These are phyloP conservation scores for Dryomyza anilis DNA, from an alignment of 2,888 invertebrate species.

Conservation along the genomic window DNA sequence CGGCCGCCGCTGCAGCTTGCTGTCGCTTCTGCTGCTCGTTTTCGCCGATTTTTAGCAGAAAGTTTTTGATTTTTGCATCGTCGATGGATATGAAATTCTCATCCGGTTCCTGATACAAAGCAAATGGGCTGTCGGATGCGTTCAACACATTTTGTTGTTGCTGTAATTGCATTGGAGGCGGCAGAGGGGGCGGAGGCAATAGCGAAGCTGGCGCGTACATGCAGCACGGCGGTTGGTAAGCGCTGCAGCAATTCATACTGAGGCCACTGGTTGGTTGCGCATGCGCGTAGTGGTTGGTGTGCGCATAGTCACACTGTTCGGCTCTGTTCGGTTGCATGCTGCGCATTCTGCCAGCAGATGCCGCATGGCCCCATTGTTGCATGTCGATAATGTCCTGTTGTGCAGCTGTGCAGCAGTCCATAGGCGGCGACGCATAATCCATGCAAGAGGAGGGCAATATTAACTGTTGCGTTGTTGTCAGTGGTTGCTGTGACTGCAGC, in stretches of 20 bases:
- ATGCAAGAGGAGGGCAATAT: too few species aligned
- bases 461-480: slow-evolving; percentile 17
- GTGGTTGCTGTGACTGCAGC: slow-evolving; percentile 26
- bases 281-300: background rate
- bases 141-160: slow-evolving; percentile 9
- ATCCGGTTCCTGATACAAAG: slow-evolving; percentile 53
- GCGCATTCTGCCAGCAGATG: background rate
- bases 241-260: background rate
- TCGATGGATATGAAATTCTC: slow-evolving; percentile 60
- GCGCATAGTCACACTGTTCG: background rate
- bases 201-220: slow-evolving; percentile 8
- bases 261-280: background rate
- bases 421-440: slow-evolving; percentile 15
- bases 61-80: slow-evolving; percentile 54
- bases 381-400: background rate
- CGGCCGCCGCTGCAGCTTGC: slow-evolving; percentile 36
- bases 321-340: background rate
- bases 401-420: slow-evolving; percentile 15
- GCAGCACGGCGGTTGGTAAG: slow-evolving; percentile 32
- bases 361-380: background rate
- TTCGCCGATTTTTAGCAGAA: slow-evolving; percentile 50
- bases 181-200: slow-evolving; percentile 16
- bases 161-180: slow-evolving; percentile 21
- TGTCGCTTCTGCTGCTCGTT: slow-evolving; percentile 38
- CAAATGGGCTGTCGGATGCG: slow-evolving; percentile 35